These are phyloP conservation scores for Gymnoscopelus microlampas DNA, from an alignment of 2,797 vertebrate genomes.

Conservation along the genomic window DNA sequence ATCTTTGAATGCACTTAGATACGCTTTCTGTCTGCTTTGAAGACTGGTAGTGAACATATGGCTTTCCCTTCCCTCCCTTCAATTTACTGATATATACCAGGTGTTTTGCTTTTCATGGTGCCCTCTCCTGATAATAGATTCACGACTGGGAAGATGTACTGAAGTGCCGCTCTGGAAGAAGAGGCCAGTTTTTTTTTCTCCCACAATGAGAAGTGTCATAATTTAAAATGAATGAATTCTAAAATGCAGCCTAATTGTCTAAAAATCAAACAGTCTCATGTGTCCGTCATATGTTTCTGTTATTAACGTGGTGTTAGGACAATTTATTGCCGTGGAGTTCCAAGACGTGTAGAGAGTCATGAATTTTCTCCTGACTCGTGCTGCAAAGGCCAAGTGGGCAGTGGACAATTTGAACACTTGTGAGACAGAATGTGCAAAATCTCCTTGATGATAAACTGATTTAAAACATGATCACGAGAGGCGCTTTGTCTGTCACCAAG, in stretches of 20 bases:
- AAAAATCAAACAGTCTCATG: constrained; percentile 50
- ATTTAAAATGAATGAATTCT: constrained; percentile 47
- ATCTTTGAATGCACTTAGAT: constrained; percentile 74
- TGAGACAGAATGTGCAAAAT: constrained; percentile 22
- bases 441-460: constrained; percentile 43
- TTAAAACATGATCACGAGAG: constrained; percentile 32
- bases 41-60: constrained; percentile 74
- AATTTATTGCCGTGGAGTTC: constrained; percentile 57
- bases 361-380: constrained; percentile 30
- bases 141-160: constrained; percentile 43
- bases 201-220: constrained; percentile 40
- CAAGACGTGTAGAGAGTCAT: constrained; percentile 40
- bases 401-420: constrained; percentile 32
- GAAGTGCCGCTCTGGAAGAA: constrained; percentile 25
- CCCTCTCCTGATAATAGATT: constrained; percentile 67
- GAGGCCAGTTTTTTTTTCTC: constrained; percentile 11
- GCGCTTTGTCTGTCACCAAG: constrained; percentile 47
- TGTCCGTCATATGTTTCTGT: constrained; percentile 71
- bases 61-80: constrained; percentile 71
- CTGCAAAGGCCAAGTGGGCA: constrained; percentile 34
- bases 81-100: constrained; percentile 78
- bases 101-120: constrained; percentile 68
- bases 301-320: constrained; percentile 49
- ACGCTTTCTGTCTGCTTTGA: constrained; percentile 72
- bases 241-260: constrained; percentile 43